Evolutionary conservation across 2,113 vertebrate species (phyloP), one percentile per base, ranked within the genome.

Genomic region (Ibidorhyncha struthersii): DNA sequence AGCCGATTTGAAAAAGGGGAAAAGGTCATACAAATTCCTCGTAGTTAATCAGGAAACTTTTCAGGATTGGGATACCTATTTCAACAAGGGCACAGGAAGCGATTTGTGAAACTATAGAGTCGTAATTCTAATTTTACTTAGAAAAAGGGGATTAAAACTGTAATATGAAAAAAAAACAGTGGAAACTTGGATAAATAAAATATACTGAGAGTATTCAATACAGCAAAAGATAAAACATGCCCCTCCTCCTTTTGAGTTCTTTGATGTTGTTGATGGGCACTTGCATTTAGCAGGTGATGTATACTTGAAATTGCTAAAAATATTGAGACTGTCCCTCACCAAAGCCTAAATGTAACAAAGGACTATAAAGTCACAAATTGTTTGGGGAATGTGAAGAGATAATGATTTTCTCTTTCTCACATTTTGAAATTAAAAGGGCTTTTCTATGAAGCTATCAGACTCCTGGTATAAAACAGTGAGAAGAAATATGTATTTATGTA

Each of bases 401-500:
- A 56, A 71, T 32, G 2, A 53, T n/a, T 58, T 76, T 67, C 16
- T 67, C 18, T 63, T 87, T 87, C 25, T 43, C 43, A 72, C 14
- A 71, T 36, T 61, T 6, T 41, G 82, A 86, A 80, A 86, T 76
- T 80, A 29, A 73, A 3, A 13, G 2, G 17, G 9, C 3, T 50
- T 85, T 88, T 85, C n/a, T 18, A 45, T n/a, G 5, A 86, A 50
- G 45, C 32, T 55, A 11, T 55, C 38, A 56, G n/a, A 45, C 12
- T 89, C 12, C 10, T 79, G 17, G 12, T 29, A 2, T 50, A 58
- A 91, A 93, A n/a, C 7, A 58, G 6, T 40, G 20, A 47, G 23
- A 69, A 65, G 1, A 59, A 53, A 40, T 25, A 26, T 0, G 0
- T 27, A 20, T 43, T 8, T 14, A 8, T 49, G 11, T 40, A 45